Conservation (phyloP, 1,140 invertebrate genomes). For the Ericerus pela region DNA sequence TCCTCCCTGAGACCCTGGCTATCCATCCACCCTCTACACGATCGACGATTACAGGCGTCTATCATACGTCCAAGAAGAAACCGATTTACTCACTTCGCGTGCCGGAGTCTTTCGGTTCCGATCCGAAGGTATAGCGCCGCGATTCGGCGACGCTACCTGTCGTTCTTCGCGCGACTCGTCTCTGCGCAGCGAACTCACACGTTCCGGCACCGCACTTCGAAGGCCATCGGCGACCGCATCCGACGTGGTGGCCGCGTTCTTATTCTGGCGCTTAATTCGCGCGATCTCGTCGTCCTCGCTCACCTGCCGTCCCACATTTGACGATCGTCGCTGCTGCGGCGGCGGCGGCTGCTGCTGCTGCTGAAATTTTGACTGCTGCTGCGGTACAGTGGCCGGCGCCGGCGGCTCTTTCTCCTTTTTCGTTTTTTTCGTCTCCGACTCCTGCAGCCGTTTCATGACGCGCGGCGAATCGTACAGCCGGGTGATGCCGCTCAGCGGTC, state of each 20-base stretch:
- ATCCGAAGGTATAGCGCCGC: conserved; percentile 19
- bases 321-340: conserved; percentile 22
- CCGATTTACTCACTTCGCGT: conserved; percentile 57
- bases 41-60: too few species aligned
- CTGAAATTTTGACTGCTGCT: conserved; percentile 27
- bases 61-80: too few species aligned
- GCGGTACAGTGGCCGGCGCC: conserved; percentile 35
- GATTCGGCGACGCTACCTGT: conserved; percentile 33
- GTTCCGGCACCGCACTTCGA: conserved; percentile 29
- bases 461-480: conserved; percentile 73
- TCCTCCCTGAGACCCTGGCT: too few species aligned
- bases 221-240: conserved; percentile 33
- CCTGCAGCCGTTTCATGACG: conserved; percentile 74
- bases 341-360: conserved; percentile 33
- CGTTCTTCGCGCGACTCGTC: conserved; percentile 23
- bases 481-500: conserved; percentile 77
- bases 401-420: conserved; percentile 54
- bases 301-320: conserved; percentile 39
- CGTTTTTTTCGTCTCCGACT: conserved; percentile 55
- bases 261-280: conserved; percentile 76
- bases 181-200: conserved; percentile 34
- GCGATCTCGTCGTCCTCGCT: conserved; percentile 82
- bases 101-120: conserved; percentile 33
- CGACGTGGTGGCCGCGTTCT: conserved; percentile 36
- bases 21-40: too few species aligned